phyloP scores from a whole-genome alignment of 2,797 vertebrate genomes.

The Avahi laniger region DNA sequence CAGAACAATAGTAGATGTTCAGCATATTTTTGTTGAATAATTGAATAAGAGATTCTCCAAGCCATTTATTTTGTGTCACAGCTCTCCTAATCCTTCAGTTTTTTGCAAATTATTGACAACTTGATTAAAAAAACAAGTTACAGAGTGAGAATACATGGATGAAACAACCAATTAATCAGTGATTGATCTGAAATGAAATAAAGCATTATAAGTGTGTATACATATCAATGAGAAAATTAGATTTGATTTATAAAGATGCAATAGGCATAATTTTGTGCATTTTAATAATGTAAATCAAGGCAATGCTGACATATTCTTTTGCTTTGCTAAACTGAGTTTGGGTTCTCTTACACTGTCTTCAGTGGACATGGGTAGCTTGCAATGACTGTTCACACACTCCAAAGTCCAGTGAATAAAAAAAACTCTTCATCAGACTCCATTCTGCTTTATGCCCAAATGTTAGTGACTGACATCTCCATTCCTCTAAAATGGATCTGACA shows the following conservation, averaged over 20 bases:
- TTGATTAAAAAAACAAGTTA: not conserved
- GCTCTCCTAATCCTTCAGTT: not conserved
- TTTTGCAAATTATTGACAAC: slow-evolving; percentile 47
- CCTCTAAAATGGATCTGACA: not conserved
- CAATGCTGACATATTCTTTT: not conserved
- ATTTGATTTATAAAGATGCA: not conserved
- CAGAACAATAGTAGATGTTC: not conserved
- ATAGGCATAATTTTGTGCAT: not conserved
- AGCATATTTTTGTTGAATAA: not conserved
- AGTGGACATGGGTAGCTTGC: not conserved
- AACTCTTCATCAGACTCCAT: not conserved
- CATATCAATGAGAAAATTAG: not conserved
- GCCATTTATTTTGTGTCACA: not conserved
- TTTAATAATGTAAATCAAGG: not conserved
- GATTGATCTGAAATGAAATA: slow-evolving; percentile 10
- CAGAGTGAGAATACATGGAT: not conserved
- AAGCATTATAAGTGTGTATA: not conserved
- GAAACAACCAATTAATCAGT: not conserved
- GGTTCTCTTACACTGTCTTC: not conserved
- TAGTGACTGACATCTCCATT: not conserved
- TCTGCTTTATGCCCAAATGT: not conserved
- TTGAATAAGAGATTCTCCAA: not conserved
- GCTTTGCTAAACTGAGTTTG: not conserved
- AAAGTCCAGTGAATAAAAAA: not conserved
- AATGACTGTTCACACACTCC: not conserved